Conservation (phyloP, 2,888 invertebrate genomes). For the Ennomos quercinarius region DNA sequence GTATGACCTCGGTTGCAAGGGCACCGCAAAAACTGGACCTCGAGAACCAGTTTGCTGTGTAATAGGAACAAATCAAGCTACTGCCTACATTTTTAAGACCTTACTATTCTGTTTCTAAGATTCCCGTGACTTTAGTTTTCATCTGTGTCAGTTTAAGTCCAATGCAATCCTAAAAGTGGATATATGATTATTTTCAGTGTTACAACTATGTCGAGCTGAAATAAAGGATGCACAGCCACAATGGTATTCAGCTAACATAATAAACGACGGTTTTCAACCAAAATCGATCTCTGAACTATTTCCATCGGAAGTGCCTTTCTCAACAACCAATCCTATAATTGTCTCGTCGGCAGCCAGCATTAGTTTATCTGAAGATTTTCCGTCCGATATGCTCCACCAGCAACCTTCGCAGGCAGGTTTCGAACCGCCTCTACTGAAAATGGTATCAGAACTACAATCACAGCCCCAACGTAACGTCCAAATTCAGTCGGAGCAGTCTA, state of each 20-base stretch:
- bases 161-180: too few relatives aligned
- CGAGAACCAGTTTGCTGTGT: constrained; percentile 61
- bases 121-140: neutral
- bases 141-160: too few relatives aligned
- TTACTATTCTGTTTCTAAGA: neutral
- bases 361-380: constrained; percentile 33
- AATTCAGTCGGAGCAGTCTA: constrained; percentile 14
- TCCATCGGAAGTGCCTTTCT: constrained; percentile 62
- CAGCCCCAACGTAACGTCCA: constrained; percentile 23
- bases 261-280: constrained; percentile 70
- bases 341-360: constrained; percentile 39
- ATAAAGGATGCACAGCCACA: constrained; percentile 46
- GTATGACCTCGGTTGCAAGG: constrained; percentile 57
- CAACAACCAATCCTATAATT: constrained; percentile 61
- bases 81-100: neutral
- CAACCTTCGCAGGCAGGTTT: constrained; percentile 7
- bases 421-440: constrained; percentile 4
- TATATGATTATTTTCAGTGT: constrained; percentile 62
- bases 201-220: constrained; percentile 77
- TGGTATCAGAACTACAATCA: constrained; percentile 21
- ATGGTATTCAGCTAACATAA: constrained; percentile 77
- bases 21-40: constrained; percentile 64
- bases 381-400: constrained; percentile 10
- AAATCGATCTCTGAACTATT: constrained; percentile 75
- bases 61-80: constrained; percentile 29